Evolutionary conservation across 1,140 invertebrate genomes (phyloP), one percentile per base, ranked within the genome.

Genomic region (Heliothis subflexa): DNA sequence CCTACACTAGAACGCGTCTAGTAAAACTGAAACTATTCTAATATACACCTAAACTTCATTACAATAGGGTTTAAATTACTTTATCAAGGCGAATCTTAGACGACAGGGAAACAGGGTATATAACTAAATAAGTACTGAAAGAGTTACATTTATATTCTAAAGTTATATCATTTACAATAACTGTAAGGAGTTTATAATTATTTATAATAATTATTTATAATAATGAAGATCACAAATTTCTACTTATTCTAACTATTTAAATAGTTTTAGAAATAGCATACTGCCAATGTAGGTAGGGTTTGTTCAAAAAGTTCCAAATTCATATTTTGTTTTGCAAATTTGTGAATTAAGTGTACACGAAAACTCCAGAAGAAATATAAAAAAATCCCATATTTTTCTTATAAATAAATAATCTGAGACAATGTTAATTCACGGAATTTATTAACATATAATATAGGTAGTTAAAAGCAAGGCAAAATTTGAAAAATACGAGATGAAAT

Each of bases 81-180:
- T 66, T 66, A 77, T 64, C 74, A 77, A 77, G 74, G 74, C 74
- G 74, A 76, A 74, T 74, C 72, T 74, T 74, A 74, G 52, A 74
- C 57, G 57, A 50, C 64, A 68, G 21, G 64, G 64, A 68, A 50
- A 68, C 25, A 47, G 47, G 64, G 33, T 40, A 61, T 50, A 25
- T 50, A 28, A 62, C 72, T 74, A 62, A 62, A 62, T 74, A 74
- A 74, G 72, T 74, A 74, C 72, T 47, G 72, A 74, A 50, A 47
- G 57, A 62, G 57, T 74, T 74, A 61, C 55, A 61, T 50, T 13
- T 49, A 49, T 73, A 59, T 50, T 74, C 72, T 74, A 62, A 49
- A 47, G 45, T 74, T 73, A 73, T 18, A 50, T 73, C 21, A 75
- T 75, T 75, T 75, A 75, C 73, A 75, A 18, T 59, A 68, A 64